Base-by-base conservation (phyloP, 2,888 invertebrate species). In the Vesta saturnalis region DNA sequence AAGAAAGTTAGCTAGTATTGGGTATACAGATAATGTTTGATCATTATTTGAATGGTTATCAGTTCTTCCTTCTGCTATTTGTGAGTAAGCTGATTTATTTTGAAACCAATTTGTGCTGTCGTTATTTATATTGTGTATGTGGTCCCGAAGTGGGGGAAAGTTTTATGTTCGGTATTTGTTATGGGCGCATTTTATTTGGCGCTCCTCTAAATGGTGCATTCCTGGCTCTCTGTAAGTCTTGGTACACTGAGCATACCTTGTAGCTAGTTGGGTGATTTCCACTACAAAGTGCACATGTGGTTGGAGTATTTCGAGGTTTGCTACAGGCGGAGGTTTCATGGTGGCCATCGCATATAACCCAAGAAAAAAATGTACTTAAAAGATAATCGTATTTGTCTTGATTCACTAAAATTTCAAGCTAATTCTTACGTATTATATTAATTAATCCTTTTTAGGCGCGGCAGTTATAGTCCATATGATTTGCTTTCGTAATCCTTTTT, bases 211-310 rank as follows among this genome's bases (percentile, higher is more conserved):
- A 52, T 52, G 52, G 16, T 6, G 52, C 19, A 52, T 52, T 52
- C 52, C 52, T 52, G 52, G 52, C 19, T 52, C 52, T 52, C 52
- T 52, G 52, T 18, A 52, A 8, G 16, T 52, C 19, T 52, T 52
- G 52, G 4, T 10, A 30, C 30, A 30, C 10, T 30, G 30, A 30
- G 30, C 10, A 30, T 30, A 4, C 30, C 30, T 30, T 30, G 10
- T 30, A 30, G 10, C 6, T 30, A 30, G 30, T 10, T 30, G 30
- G 30, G 30, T 30, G 30, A 30, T 30, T 6, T n/a, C n/a, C n/a
- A n/a, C n/a, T n/a, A n/a, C n/a, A n/a, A n/a, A n/a, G n/a, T n/a
- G n/a, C n/a, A n/a, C 30, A 52, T 52, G 10, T 52, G 52, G 52
- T 16, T 52, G 52, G 52, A 52, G 52, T 52, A 18, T 18, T 18